A percentile compares a stretch with the other conserved stretches of the same genome.
Conservation (phyloP, 1,140 invertebrate species). For the Drosophila nigrodunni region DNA sequence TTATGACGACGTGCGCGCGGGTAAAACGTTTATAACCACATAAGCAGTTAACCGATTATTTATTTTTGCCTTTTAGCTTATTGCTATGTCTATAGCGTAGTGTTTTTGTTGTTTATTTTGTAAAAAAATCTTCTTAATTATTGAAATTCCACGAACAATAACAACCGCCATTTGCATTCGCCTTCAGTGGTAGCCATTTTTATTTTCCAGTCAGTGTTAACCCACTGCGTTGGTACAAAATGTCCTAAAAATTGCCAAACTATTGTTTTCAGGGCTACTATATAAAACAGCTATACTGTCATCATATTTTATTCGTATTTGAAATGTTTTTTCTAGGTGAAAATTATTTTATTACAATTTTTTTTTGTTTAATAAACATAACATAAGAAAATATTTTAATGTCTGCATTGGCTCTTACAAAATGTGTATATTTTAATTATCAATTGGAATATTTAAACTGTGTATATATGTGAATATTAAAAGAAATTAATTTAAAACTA, state of each 20-base stretch:
- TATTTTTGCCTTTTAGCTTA: conserved; percentile 59
- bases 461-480: too few relatives aligned
- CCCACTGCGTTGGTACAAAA: conserved; percentile 30
- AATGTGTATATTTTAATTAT: too few relatives aligned
- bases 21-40: conserved; percentile 45
- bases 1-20: conserved; percentile 48
- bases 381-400: too few relatives aligned
- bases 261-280: conserved; percentile 13
- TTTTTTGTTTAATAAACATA: too few relatives aligned
- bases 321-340: background rate
- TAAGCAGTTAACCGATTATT: conserved; percentile 48
- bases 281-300: background rate
- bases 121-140: conserved; percentile 82
- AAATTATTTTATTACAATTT: background rate
- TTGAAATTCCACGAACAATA: conserved; percentile 83
- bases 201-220: conserved; percentile 77
- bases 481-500: too few relatives aligned
- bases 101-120: conserved; percentile 80
- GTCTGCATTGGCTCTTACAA: too few relatives aligned
- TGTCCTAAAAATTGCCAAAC: conserved; percentile 47
- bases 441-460: too few relatives aligned
- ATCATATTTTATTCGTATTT: background rate
- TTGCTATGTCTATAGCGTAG: conserved; percentile 51
- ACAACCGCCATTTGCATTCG: conserved; percentile 82
- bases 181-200: conserved; percentile 81